Conservation (phyloP, 1,140 invertebrate species). For the Drosophila fuyamai region DNA sequence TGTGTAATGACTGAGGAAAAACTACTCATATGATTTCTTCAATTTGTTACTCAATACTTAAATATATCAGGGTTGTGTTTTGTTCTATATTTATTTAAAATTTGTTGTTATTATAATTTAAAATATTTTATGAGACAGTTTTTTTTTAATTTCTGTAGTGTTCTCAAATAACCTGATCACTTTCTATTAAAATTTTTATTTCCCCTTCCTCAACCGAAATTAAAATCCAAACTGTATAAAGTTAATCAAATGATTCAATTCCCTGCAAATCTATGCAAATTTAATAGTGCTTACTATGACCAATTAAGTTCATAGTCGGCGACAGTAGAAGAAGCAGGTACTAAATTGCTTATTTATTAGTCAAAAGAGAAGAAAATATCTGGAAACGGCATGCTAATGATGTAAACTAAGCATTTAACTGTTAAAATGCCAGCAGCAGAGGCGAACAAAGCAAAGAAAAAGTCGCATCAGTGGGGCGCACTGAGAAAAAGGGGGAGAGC, state of each 20-base stretch:
- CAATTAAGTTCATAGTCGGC: conserved; percentile 58
- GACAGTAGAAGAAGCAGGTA: conserved; percentile 31
- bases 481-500: neutral
- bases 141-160: neutral
- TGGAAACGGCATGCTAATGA: conserved; percentile 73
- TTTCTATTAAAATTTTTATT: neutral
- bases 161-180: neutral
- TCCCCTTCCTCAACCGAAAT: neutral
- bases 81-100: too few relatives aligned
- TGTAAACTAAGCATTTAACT: conserved; percentile 81
- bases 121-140: too few relatives aligned
- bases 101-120: too few relatives aligned
- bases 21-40: neutral
- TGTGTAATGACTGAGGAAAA: neutral
- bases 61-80: too few relatives aligned
- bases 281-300: conserved; percentile 53
- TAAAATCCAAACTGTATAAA: conserved; percentile 3
- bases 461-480: conserved; percentile 35
- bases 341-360: conserved; percentile 74
- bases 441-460: conserved; percentile 34
- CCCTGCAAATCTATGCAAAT: conserved; percentile 47
- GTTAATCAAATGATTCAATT: conserved; percentile 16
- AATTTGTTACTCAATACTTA: neutral
- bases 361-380: conserved; percentile 39
- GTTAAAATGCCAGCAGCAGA: conserved; percentile 69